These are phyloP conservation scores for Parochlus steinenii DNA, from an alignment of 2,888 invertebrate genomes.

Conservation along the genomic window DNA sequence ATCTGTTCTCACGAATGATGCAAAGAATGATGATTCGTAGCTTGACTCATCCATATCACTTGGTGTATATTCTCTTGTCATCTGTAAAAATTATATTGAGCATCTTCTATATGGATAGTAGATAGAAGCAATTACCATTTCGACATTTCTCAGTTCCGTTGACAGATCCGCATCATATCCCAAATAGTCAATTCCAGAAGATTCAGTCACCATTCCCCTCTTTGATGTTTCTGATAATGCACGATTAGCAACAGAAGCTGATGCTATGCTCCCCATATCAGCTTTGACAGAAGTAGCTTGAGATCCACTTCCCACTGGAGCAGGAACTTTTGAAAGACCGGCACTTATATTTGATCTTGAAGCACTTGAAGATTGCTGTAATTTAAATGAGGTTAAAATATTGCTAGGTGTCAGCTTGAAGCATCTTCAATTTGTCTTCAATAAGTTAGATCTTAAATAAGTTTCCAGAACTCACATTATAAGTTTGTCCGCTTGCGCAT, in stretches of 20 bases:
- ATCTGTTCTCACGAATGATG: slow-evolving; percentile 52
- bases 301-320: slow-evolving; percentile 1
- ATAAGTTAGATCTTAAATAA: no score
- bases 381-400: no score
- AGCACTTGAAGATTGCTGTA: not conserved
- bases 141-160: slow-evolving; percentile 1
- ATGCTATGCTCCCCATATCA: slow-evolving; percentile 26
- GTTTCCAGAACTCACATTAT: no score
- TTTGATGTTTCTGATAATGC: slow-evolving; percentile 12
- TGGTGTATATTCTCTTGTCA: slow-evolving; percentile 23
- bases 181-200: not conserved
- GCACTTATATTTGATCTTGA: not conserved
- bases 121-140: slow-evolving; percentile 1
- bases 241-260: slow-evolving; percentile 14
- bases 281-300: slow-evolving; percentile 26
- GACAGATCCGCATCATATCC: not conserved
- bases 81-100: slow-evolving; percentile 15
- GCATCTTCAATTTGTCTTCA: no score
- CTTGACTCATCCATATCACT: slow-evolving; percentile 40
- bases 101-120: slow-evolving; percentile 1
- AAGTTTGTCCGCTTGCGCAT: no score
- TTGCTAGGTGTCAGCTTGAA: no score
- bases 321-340: slow-evolving; percentile 1
- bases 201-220: slow-evolving; percentile 3
- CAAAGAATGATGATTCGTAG: slow-evolving; percentile 52